Base-by-base conservation (phyloP, 30 jellyfish, hydroid and myxozoan species). In the Hydractinia echinata region DNA sequence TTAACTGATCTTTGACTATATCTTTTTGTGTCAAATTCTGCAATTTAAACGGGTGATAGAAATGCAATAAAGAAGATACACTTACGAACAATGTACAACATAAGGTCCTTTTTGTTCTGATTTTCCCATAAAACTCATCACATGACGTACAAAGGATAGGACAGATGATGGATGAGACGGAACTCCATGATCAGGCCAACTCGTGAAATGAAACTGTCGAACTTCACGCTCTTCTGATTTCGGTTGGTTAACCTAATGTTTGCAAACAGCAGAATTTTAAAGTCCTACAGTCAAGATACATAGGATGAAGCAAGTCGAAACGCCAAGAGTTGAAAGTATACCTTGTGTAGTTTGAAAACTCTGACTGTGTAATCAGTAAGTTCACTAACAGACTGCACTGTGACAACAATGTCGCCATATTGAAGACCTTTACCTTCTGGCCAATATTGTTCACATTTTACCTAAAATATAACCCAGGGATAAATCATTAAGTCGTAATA, bases 381-480 rank as follows among this genome's bases (percentile, higher is more conserved):
- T 69, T 94, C 99, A 8, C 95, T 85, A 53, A 72, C 83, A 15
- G 88, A 94, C 39, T 84, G 73, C 48, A 82, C 66, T 49, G 96
- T 94, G 54, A 94, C 95, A 44, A 94, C 83, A 54, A 94, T 87
- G 19, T 78, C 86, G 6, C 94, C 91, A 55, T 88, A 94, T 73
- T 81, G 92, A 19, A 69, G 66, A 5, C 89, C 79, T 16, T 89
- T 92, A 66, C 83, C 90, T 48, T 83, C 96, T 4, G 99, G 99
- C 99, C 99, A 95, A 67, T 95, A 95, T 76, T 95, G 96, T 67
- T 95, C 99, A 77, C 99, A 95, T 83, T 95, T 95, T 48, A 89
- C 97, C 99, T 95, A 39, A 5, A 54, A 30, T 30, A 30, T 30
- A 39, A 18, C 62, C 39, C 15, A 50, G 50, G 18, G 11, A 49